Evolutionary conservation across 2,888 invertebrate genomes (phyloP), one percentile per base, ranked within the genome.

Genomic region (Cremastinae sp.): DNA sequence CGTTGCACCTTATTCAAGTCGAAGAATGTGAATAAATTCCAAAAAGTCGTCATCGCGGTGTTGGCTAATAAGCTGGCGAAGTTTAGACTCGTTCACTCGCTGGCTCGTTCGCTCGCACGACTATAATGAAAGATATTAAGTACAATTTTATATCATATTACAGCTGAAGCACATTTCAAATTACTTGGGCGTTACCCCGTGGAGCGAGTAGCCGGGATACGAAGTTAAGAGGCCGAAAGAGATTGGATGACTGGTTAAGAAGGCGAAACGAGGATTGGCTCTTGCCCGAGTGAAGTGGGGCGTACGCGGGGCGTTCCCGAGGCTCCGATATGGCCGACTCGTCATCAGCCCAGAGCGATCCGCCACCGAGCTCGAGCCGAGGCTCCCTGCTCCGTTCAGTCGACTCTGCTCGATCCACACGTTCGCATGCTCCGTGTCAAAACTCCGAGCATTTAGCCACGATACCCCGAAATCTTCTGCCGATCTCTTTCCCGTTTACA

Each of bases 101-200:
- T 43, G 70, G 41, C 78, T 37, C 65, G 68, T 69, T 66, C 77
- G 74, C 77, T 61, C 74, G 61, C 75, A 43, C 79, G 83, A 83
- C 87, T 87, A 85, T 88, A 87, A 89, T 87, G 89, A 89, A 90
- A 88, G 89, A 89, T 87, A 89, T 89, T 89, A 90, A 89, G 87
- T 89, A 88, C 88, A 89, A 89, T 90, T 89, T 90, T 89, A 89
- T 90, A 89, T 89, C 88, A 87, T 89, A 90, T 90, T 89, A 90
- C 89, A 83, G 62, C 83, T 84, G 88, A 85, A 88, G 85, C 88
- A 88, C 88, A 89, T 88, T 89, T 86, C 83, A 86, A 89, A 89
- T 89, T 88, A 88, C 86, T 84, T 86, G 87, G 89, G 89, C 89
- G 89, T 86, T 81, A 65, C 81, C 83, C 78, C 65, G 82, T 75